These are phyloP conservation scores for Sphaerophoria taeniata DNA, from an alignment of 2,888 invertebrate genomes.

Conservation along the genomic window DNA sequence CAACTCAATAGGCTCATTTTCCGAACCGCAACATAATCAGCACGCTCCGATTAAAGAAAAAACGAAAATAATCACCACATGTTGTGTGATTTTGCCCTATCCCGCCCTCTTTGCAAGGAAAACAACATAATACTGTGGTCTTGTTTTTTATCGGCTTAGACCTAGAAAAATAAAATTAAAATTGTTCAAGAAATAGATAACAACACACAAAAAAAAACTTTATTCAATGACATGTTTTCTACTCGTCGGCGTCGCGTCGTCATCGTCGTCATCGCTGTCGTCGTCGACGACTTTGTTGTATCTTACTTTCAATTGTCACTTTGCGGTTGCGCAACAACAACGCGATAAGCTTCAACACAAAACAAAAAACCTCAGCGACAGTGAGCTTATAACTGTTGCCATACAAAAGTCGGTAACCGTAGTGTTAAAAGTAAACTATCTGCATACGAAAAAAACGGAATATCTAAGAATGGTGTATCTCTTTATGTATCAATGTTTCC, in stretches of 20 bases:
- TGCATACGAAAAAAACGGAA: neutral
- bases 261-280: conserved; percentile 15
- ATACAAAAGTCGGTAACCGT: too few species aligned
- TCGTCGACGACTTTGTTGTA: conserved; percentile 31
- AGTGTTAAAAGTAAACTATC: neutral
- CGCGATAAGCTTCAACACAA: conserved; percentile 55
- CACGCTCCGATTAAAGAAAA: conserved; percentile 46
- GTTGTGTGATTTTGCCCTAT: conserved; percentile 14
- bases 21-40: conserved; percentile 55
- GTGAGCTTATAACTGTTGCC: conserved; percentile 30
- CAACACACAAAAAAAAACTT: conserved; percentile 32
- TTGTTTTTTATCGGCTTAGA: conserved; percentile 63
- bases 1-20: conserved; percentile 32
- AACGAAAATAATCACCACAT: conserved; percentile 11
- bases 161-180: conserved; percentile 58
- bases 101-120: neutral
- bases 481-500: conserved; percentile 7
- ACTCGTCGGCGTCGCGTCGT: conserved; percentile 9
- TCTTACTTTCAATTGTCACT: conserved; percentile 70
- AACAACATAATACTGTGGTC: conserved; percentile 46
- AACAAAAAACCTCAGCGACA: conserved; percentile 53
- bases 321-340: conserved; percentile 65
- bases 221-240: conserved; percentile 53
- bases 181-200: conserved; percentile 9
- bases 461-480: conserved; percentile 3